Base-by-base conservation (phyloP, 2,888 invertebrate genomes). In the Netelia melanura region DNA sequence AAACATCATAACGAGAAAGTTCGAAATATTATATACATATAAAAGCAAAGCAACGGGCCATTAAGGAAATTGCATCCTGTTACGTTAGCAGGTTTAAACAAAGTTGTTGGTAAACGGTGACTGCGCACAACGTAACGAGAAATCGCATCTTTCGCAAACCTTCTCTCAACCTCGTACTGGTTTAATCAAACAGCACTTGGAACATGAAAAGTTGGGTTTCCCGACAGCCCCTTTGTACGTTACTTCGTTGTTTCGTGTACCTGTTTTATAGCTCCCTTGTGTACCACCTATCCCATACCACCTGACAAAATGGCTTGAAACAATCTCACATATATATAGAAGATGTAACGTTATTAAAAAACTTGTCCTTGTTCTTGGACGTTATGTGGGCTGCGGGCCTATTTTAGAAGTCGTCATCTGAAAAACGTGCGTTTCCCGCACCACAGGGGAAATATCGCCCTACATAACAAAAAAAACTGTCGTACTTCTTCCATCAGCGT, bases 341-440 rank as follows among this genome's bases (percentile, higher is more conserved):
- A 23, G 48, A 70, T 62, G 52, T 70, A 70, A 79, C 74, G 62
- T 75, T 83, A 79, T 83, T 79, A 74, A 75, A 70, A 83, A 75
- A 75, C 83, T 75, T 83, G 56, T 71, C 30, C 3, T 30, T 52
- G 30, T 43, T 58, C 30, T 56, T 8, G 48, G 0, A 11, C 9
- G 17, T 56, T 56, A 21, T n/a, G 52, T 52, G 52, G 52, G 52
- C 30, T 62, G 64, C n/a, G n/a, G 8, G 68, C 3, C 43, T 30
- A 23, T 48, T 67, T 10, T 30, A 30, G 30, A 23, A 43, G 56
- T 17, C 43, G 6, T 44, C 43, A 62, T 30, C 38, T 14, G 6
- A 48, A 8, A 65, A 38, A 30, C 48, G 21, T 11, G 44, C 1
- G 14, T 1, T 30, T 52, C 23, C 17, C 30, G 58, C n/a, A 54